Conservation (phyloP, 2,797 vertebrate genomes). For the Eospalax fontanierii region DNA sequence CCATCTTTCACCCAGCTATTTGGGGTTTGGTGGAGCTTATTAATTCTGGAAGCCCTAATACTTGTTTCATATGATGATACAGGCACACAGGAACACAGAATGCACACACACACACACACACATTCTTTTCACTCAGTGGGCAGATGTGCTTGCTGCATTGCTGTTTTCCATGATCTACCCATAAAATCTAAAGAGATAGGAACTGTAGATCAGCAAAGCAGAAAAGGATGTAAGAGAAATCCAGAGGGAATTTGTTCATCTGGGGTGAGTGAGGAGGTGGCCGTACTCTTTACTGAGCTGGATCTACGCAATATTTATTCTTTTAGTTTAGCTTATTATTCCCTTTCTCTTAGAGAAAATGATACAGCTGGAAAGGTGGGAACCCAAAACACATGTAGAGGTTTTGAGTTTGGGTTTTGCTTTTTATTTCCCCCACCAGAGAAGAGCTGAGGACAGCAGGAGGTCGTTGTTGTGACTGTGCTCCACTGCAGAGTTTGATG, state of each 20-base stretch:
- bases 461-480: not conserved
- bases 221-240: slow-evolving; percentile 28
- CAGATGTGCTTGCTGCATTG: slow-evolving; percentile 53
- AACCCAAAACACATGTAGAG: not conserved
- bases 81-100: not conserved
- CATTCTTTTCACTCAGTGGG: slow-evolving; percentile 1
- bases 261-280: not conserved
- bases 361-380: not conserved
- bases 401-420: not conserved
- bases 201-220: slow-evolving; percentile 21
- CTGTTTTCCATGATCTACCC: slow-evolving; percentile 41
- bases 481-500: not conserved
- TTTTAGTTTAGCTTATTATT: slow-evolving; percentile 15
- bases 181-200: slow-evolving; percentile 56
- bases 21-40: slow-evolving; percentile 79
- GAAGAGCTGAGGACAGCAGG: not conserved
- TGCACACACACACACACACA: not conserved
- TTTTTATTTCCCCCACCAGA: not conserved
- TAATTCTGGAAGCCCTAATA: not conserved
- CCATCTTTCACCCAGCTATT: slow-evolving; percentile 55
- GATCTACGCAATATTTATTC: not conserved
- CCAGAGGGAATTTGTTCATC: not conserved
- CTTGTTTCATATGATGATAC: not conserved
- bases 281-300: not conserved
- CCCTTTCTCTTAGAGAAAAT: slow-evolving; percentile 50